phyloP scores from a whole-genome alignment of 2,797 vertebrate species.

The Sternarchorhynchus goeldii region DNA sequence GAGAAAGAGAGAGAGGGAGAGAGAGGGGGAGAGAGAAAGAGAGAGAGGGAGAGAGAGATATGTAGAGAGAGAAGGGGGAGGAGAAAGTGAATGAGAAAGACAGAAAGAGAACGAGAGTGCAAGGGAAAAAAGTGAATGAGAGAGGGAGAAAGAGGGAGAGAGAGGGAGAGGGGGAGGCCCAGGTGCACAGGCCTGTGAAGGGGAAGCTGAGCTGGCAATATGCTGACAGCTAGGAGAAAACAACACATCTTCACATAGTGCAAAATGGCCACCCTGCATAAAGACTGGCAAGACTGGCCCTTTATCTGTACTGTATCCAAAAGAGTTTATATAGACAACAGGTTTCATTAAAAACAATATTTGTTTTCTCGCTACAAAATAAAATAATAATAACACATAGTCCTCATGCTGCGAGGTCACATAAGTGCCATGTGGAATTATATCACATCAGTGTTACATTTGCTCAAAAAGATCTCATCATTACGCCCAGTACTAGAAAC shows the following conservation, averaged over 20 bases:
- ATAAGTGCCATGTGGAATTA: neutral
- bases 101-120: neutral
- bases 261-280: constrained; percentile 16
- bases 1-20: neutral
- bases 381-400: neutral
- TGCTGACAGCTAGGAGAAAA: constrained; percentile 24
- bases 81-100: neutral
- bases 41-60: neutral
- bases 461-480: neutral
- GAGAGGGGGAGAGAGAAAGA: constrained; percentile 11
- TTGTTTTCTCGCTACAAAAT: neutral
- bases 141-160: constrained; percentile 4
- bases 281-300: constrained; percentile 16
- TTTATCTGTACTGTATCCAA: neutral
- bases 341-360: neutral
- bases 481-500: too few relatives aligned
- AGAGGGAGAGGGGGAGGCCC: neutral
- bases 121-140: neutral
- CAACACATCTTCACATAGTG: neutral
- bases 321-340: neutral
- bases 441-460: neutral
- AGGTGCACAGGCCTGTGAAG: constrained; percentile 17
- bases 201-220: constrained; percentile 31
- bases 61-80: constrained; percentile 8
- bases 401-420: neutral